Conservation (phyloP, 2,113 vertebrate species). For the Sprattus sprattus region DNA sequence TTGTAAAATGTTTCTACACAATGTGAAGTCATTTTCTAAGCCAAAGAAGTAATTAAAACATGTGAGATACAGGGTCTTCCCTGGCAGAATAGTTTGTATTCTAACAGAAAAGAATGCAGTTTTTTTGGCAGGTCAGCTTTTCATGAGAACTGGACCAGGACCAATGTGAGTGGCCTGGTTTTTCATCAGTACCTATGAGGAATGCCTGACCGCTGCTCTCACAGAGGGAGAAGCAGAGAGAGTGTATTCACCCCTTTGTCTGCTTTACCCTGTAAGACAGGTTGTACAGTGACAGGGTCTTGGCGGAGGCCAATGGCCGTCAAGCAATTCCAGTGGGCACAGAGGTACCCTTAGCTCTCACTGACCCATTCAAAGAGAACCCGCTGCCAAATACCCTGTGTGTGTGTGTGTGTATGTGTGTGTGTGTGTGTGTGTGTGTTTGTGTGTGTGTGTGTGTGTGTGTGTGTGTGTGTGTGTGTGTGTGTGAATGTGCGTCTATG, state of each 20-base stretch:
- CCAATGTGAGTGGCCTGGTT: not conserved
- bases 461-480: not conserved
- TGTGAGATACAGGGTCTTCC: not conserved
- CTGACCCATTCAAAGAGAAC: not conserved
- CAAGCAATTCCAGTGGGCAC: constrained; percentile 3
- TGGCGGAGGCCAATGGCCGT: not conserved
- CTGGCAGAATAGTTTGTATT: not conserved
- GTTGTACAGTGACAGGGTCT: constrained; percentile 14
- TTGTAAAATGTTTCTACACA: not conserved
- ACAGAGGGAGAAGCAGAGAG: constrained; percentile 1
- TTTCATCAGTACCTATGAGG: constrained; percentile 12
- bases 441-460: constrained; percentile 18
- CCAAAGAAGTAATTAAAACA: not conserved
- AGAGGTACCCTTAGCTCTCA: constrained; percentile 1
- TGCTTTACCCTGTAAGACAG: not conserved
- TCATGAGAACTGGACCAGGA: not conserved
- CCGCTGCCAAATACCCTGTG: not conserved
- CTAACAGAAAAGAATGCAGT: not conserved
- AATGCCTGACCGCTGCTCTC: constrained; percentile 1
- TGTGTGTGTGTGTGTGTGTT: constrained; percentile 12
- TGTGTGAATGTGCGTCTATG: too few relatives aligned
- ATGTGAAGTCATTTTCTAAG: not conserved
- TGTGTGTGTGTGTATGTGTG: constrained; percentile 26
- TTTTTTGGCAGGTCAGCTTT: not conserved
- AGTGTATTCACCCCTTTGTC: not conserved